These are phyloP conservation scores for Oncorhynchus masou DNA, from an alignment of 2,113 vertebrate genomes.

Conservation along the genomic window DNA sequence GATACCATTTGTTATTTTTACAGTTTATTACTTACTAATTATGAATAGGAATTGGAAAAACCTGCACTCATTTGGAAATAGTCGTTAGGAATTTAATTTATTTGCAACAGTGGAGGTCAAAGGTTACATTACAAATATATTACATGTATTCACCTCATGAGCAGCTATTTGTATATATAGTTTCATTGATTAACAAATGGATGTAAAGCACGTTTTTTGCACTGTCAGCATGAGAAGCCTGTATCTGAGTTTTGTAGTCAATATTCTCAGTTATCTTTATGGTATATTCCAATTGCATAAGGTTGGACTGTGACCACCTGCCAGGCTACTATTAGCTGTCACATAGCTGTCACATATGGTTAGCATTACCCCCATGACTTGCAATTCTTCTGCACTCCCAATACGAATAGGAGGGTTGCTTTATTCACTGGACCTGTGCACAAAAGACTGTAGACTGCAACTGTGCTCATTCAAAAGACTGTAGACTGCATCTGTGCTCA, in stretches of 20 bases:
- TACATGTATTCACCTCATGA: not conserved
- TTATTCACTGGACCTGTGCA: not conserved
- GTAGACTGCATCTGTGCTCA: too few species aligned
- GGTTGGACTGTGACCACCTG: conserved; percentile 3
- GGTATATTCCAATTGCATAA: conserved; percentile 18
- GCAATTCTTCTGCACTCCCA: conserved; percentile 40
- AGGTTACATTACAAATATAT: too few species aligned
- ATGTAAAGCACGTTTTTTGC: conserved; percentile 9
- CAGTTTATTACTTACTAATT: not conserved
- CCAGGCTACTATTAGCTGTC: conserved; percentile 21
- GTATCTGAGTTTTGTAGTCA: not conserved
- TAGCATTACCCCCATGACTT: conserved; percentile 60
- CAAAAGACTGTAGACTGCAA: too few species aligned
- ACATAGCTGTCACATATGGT: conserved; percentile 69
- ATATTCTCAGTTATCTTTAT: conserved; percentile 22
- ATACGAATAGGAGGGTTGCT: not conserved
- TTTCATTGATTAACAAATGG: not conserved
- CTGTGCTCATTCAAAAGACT: too few species aligned
- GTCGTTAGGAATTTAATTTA: too few species aligned
- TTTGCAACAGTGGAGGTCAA: too few species aligned
- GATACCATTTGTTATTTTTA: too few species aligned
- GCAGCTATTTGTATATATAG: not conserved
- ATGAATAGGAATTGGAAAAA: too few species aligned
- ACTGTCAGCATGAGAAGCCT: conserved; percentile 47
- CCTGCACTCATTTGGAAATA: too few species aligned